Evolutionary conservation across 2,888 invertebrate genomes (phyloP).

Genomic region (Drosophila birchii): DNA sequence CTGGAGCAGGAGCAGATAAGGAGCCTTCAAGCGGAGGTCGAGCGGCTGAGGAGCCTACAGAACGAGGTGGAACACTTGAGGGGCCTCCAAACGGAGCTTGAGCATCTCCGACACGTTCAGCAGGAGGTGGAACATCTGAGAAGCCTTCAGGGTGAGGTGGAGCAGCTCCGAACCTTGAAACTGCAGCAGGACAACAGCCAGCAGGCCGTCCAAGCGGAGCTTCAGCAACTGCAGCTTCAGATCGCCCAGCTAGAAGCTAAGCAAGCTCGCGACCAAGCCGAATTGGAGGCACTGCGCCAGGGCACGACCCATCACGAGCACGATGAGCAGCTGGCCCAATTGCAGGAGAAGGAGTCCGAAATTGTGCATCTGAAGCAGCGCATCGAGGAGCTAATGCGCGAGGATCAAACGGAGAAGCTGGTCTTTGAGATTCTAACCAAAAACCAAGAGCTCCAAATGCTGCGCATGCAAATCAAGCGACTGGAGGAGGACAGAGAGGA

Average conservation of each 20-base stretch:
- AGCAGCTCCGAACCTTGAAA: constrained; percentile 1
- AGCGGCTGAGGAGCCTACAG: neutral
- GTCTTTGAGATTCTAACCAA: constrained; percentile 83
- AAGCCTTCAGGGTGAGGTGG: constrained; percentile 19
- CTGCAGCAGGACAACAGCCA: neutral
- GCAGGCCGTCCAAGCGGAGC: neutral
- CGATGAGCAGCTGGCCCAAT: constrained; percentile 71
- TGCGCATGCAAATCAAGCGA: constrained; percentile 84
- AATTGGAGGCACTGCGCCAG: constrained; percentile 25
- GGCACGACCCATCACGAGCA: constrained; percentile 8
- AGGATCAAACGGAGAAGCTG: constrained; percentile 83
- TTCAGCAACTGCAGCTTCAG: constrained; percentile 10
- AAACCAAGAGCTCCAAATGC: constrained; percentile 84
- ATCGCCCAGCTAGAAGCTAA: neutral
- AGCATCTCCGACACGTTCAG: neutral
- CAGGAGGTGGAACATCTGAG: constrained; percentile 6
- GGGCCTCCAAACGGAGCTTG: neutral
- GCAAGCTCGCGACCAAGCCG: constrained; percentile 2
- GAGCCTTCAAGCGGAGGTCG: neutral
- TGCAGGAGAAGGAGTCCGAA: constrained; percentile 83
- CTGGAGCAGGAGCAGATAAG: constrained; percentile 1
- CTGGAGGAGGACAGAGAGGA: constrained; percentile 84
- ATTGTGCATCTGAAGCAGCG: constrained; percentile 82
- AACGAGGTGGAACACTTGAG: constrained; percentile 12
- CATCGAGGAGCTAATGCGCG: constrained; percentile 85